Evolutionary conservation across 2,797 vertebrate genomes (phyloP).

Genomic region (Buphagus erythrorhynchus): DNA sequence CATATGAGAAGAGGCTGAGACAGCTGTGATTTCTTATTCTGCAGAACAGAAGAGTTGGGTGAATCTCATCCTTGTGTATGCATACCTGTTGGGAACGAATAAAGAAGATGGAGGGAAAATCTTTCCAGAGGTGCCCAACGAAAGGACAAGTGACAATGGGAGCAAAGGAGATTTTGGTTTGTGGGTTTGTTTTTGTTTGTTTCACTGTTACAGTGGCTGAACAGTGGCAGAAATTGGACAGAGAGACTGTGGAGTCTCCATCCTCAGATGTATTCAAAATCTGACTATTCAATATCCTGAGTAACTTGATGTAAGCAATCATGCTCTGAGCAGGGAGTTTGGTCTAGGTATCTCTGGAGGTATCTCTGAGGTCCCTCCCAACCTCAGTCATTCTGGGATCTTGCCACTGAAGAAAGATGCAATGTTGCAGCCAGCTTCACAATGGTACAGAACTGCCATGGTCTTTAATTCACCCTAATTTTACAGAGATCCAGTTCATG

Average conservation of each 20-base stretch:
- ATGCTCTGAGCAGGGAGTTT: neutral
- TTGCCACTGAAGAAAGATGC: neutral
- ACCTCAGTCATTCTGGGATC: neutral
- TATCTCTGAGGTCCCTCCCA: neutral
- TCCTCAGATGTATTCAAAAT: neutral
- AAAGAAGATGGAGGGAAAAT: neutral
- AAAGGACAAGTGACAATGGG: neutral
- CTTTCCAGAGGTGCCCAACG: neutral
- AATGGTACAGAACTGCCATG: neutral
- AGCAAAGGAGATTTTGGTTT: neutral
- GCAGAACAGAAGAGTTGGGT: neutral
- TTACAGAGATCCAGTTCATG: neutral
- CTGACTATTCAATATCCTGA: rapidly evolving
- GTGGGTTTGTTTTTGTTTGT: no score
- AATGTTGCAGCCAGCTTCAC: neutral
- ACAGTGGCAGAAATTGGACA: neutral
- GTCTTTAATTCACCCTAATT: neutral
- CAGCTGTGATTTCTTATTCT: neutral
- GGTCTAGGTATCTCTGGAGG: neutral
- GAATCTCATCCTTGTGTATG: neutral
- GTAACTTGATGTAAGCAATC: neutral
- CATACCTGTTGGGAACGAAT: neutral
- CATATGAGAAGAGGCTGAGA: neutral
- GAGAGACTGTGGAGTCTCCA: neutral
- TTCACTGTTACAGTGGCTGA: neutral